Evolutionary conservation across 2,797 vertebrate genomes (phyloP), one percentile per base, ranked within the genome.

Genomic region (Tarsius wallacei): DNA sequence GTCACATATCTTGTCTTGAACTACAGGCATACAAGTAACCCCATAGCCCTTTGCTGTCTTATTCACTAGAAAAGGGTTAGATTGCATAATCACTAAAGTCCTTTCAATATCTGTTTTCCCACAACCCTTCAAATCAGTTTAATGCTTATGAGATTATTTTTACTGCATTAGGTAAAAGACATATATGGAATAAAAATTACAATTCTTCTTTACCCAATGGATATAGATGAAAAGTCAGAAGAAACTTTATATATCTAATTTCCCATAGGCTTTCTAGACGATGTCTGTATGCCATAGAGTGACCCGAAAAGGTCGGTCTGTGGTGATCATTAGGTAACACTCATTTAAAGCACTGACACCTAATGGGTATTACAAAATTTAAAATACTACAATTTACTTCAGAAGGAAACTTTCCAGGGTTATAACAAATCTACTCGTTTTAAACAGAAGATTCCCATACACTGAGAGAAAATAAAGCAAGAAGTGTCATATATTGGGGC

Each of bases 271-370:
- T 26, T 33, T 53, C 47, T 17, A 68, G 3, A 13, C 1, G 14
- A 17, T 21, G 13, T 76, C 47, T 47, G 22, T 28, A 8, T 42
- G 22, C 5, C 36, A 9, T 1, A 36, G 19, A 78, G 26, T 74
- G 13, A 7, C 1, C 0, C 2, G 1, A 4, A 53, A 4, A 63
- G 22, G 15, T 8, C 26, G n/a, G 22, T 19, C 10, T 71, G 26
- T 71, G 28, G 49, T 36, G 81, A 17, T 31, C 51, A 68, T 7
- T 26, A 82, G 6, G 15, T 3, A 87, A n/a, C 7, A 87, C 19
- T 7, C 7, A 0, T 3, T 42, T 4, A 7, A 76, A 26, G 11
- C 33, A 55, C 22, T 55, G 49, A 71, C 9, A 12, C 28, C 6
- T 64, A 57, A 74, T 1, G 53, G 5, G 4, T 82, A 9, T 19